Conservation (phyloP, 1,140 invertebrate genomes). For the Lasioglossum albipes region DNA sequence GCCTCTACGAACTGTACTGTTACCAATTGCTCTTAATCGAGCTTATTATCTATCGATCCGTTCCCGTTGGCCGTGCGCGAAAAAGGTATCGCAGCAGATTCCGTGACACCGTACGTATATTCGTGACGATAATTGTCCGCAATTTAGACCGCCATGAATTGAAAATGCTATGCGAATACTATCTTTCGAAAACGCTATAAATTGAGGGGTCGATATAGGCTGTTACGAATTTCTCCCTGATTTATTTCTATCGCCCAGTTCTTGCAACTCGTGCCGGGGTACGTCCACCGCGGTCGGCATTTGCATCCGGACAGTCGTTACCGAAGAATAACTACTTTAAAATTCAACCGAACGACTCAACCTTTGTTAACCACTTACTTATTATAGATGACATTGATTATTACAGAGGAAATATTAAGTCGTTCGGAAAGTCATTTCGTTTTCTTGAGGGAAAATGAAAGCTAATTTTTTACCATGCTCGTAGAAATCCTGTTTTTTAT, state of each 20-base stretch:
- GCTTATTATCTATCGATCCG: slow-evolving; percentile 23
- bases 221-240: not conserved
- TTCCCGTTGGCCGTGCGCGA: not conserved
- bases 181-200: slow-evolving; percentile 1
- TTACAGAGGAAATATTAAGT: too few species aligned
- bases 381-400: too few species aligned
- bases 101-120: not conserved
- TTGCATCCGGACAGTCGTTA: too few species aligned
- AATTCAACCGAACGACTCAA: too few species aligned
- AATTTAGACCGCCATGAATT: slow-evolving; percentile 12
- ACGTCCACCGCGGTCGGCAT: too few species aligned
- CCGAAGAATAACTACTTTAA: too few species aligned
- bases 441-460: too few species aligned
- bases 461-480: too few species aligned
- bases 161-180: not conserved
- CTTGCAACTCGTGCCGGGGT: not conserved
- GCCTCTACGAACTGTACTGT: not conserved
- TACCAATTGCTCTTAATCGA: slow-evolving; percentile 12
- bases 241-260: not conserved
- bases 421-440: too few species aligned
- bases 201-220: not conserved
- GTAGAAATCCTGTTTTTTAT: too few species aligned
- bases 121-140: slow-evolving; percentile 14
- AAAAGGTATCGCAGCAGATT: not conserved
- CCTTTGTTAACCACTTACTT: too few species aligned